Base-by-base conservation (phyloP, 2,888 invertebrate species). In the Plebejus melissa region DNA sequence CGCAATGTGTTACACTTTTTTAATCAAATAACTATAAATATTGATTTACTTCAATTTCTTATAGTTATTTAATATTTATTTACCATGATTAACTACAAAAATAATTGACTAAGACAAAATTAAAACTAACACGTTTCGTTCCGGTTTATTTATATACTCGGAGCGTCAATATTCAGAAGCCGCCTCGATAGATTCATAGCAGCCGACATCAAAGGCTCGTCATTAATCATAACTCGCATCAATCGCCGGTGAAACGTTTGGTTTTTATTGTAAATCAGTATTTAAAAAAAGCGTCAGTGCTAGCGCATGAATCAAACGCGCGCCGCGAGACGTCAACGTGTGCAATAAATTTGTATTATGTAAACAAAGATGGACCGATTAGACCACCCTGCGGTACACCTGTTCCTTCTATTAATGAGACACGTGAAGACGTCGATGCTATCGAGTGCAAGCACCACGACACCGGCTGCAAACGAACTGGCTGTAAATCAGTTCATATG, bases 141-240 rank as follows among this genome's bases (percentile, higher is more conserved):
- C 84, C 86, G 88, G 90, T 89, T 88, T 93, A 91, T 93, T 92
- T 91, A 91, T 89, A 90, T 86, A 86, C 85, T 80, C 80, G 83
- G 84, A 85, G 86, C 90, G 91, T 92, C 92, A 90, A 93, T 93
- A 93, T 91, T 90, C 91, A 89, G 91, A 86, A 90, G 88, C 88
- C 86, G 88, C 85, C 91, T 89, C 88, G 93, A 93, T 93, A 93
- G 93, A 92, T 93, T 92, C 93, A 92, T 91, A 91, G 91, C 92
- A 88, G 89, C 83, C 84, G 87, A 93, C 91, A 93, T 93, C 93
- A 93, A 93, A 93, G 92, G 86, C 85, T 84, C 81, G 80, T 86
- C 91, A 93, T 93, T 91, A 93, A 93, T 93, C 93, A 93, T 93
- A 93, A 93, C 91, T 90, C 88, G 90, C 92, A 93, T 92, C 92